These are phyloP conservation scores for Druceiella hillmani DNA, from an alignment of 2,888 invertebrate species.

Conservation along the genomic window DNA sequence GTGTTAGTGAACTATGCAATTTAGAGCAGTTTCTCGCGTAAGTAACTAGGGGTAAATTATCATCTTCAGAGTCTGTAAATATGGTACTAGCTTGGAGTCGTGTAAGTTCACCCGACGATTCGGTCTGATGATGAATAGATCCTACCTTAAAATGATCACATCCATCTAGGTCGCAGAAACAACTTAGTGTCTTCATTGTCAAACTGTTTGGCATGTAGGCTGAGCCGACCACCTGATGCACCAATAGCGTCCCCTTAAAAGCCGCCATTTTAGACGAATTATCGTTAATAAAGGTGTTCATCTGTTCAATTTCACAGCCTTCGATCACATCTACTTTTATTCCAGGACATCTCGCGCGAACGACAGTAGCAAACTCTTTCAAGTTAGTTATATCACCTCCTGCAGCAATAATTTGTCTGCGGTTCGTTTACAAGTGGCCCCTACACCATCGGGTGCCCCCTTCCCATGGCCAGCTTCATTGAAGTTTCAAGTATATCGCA, in stretches of 20 bases:
- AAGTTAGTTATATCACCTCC: conserved; percentile 28
- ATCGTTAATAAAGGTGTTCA: conserved; percentile 19
- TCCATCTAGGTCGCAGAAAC: conserved; percentile 20
- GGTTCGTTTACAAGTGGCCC: conserved; percentile 29
- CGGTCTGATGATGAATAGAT: conserved; percentile 14
- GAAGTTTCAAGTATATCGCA: conserved; percentile 26
- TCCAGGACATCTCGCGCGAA: conserved; percentile 20
- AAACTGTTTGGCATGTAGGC: conserved; percentile 20
- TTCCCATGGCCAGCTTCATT: conserved; percentile 29
- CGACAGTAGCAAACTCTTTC: conserved; percentile 20
- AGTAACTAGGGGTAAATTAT: too few relatives aligned
- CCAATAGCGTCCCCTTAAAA: conserved; percentile 24
- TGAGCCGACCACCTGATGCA: conserved; percentile 22
- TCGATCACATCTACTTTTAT: conserved; percentile 19
- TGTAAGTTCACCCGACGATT: too few relatives aligned
- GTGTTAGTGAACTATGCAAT: too few relatives aligned
- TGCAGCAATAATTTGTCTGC: conserved; percentile 28
- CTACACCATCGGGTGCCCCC: conserved; percentile 30
- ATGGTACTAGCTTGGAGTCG: too few relatives aligned
- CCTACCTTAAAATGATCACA: conserved; percentile 17
- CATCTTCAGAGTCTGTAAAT: too few relatives aligned
- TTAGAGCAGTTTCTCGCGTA: too few relatives aligned
- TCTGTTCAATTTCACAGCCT: conserved; percentile 22
- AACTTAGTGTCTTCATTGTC: conserved; percentile 24
- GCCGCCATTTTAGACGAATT: conserved; percentile 17